Evolutionary conservation across 2,888 invertebrate genomes (phyloP).

Genomic region (Dolichomitus sp.): DNA sequence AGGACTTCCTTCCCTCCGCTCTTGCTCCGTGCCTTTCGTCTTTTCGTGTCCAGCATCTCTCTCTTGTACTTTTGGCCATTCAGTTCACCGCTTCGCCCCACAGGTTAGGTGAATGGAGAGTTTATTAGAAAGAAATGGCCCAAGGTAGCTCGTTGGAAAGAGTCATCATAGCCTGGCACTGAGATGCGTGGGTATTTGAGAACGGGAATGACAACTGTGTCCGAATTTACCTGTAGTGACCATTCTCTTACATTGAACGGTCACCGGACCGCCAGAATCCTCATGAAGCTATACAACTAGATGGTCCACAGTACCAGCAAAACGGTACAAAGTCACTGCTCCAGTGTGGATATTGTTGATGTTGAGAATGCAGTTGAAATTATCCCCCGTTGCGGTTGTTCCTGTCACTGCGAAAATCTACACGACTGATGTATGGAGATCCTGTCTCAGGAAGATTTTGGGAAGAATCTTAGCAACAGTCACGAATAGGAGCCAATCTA

Average conservation of each 20-base stretch:
- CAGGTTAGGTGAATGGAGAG: conserved; percentile 44
- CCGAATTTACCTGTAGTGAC: conserved; percentile 37
- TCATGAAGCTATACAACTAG: not conserved
- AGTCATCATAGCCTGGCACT: conserved; percentile 62
- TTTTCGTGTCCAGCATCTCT: conserved; percentile 9
- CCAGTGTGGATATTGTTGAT: not conserved
- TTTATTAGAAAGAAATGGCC: conserved; percentile 65
- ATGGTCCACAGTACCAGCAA: not conserved
- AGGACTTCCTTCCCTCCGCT: conserved; percentile 35
- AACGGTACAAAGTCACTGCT: conserved; percentile 5
- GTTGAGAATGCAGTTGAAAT: not conserved
- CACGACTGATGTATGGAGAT: not conserved
- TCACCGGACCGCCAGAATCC: not conserved
- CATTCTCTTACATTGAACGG: conserved; percentile 5
- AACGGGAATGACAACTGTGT: conserved; percentile 44
- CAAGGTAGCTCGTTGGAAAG: conserved; percentile 53
- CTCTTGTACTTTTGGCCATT: conserved; percentile 52
- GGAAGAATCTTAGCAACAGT: too few species aligned
- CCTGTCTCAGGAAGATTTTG: too few species aligned
- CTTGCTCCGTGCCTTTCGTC: conserved; percentile 30
- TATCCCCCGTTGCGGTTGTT: conserved; percentile 12
- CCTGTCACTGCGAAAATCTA: not conserved
- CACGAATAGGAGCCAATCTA: too few species aligned
- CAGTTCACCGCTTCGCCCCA: conserved; percentile 81
- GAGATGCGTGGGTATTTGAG: conserved; percentile 5